Evolutionary conservation across 2,888 invertebrate species (phyloP).

Genomic region (Caenorhabditis virilis): DNA sequence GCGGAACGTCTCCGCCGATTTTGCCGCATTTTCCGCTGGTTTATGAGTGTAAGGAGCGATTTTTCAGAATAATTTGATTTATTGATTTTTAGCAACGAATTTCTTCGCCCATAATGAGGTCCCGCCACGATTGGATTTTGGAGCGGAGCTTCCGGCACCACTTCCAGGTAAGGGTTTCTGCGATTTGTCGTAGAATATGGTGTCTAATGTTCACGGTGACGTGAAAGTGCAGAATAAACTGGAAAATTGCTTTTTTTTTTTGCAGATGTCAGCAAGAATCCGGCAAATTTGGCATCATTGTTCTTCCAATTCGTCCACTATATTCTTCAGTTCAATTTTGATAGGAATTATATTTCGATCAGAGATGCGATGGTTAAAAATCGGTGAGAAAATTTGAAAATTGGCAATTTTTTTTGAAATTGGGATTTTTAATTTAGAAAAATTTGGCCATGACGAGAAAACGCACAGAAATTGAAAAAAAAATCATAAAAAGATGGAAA

Average conservation of each 20-base stretch:
- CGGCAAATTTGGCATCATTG: slow-evolving; percentile 44
- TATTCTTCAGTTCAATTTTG: slow-evolving; percentile 60
- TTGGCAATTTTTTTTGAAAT: slow-evolving; percentile 36
- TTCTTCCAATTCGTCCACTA: slow-evolving; percentile 64
- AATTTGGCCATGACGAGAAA: no score
- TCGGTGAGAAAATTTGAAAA: slow-evolving; percentile 11
- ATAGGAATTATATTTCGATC: slow-evolving; percentile 50
- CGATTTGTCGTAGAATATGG: background rate
- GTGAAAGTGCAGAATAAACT: background rate
- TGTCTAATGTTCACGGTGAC: background rate
- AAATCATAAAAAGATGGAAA: no score
- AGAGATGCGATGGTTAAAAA: slow-evolving; percentile 13
- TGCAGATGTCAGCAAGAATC: slow-evolving; percentile 41
- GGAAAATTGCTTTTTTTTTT: background rate
- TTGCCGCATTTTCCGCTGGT: slow-evolving; percentile 62
- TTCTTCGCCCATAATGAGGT: slow-evolving; percentile 35
- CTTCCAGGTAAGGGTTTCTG: slow-evolving; percentile 8
- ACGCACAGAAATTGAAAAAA: no score
- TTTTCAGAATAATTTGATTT: background rate
- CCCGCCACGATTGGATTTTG: slow-evolving; percentile 33
- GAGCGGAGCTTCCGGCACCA: slow-evolving; percentile 23
- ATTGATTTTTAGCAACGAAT: slow-evolving; percentile 3
- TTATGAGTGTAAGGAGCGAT: slow-evolving; percentile 11
- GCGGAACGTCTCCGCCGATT: slow-evolving; percentile 57
- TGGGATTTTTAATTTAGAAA: slow-evolving; percentile 5